A percentile compares a stretch with the other conserved stretches of the same genome.
Evolutionary conservation across 1,140 invertebrate genomes (phyloP).

Genomic region (Ceratina calcarata): DNA sequence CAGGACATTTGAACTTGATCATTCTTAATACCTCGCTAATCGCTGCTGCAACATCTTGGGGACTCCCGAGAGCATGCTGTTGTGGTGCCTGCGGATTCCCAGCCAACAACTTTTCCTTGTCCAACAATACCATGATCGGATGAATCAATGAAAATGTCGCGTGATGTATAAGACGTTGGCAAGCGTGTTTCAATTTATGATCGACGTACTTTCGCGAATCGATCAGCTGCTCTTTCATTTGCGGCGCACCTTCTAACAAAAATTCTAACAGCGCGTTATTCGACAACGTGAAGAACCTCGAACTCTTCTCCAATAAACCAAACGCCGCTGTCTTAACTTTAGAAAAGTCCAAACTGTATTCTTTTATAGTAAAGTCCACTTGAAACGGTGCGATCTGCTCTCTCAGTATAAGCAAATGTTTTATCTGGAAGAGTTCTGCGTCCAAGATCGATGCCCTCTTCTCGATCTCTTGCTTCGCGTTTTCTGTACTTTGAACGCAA

Average conservation of each 20-base stretch:
- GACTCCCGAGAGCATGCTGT: constrained; percentile 81
- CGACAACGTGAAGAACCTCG: constrained; percentile 92
- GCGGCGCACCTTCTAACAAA: constrained; percentile 93
- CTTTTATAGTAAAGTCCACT: constrained; percentile 96
- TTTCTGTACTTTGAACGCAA: constrained; percentile 94
- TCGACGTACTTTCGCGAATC: constrained; percentile 98
- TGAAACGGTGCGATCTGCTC: constrained; percentile 99
- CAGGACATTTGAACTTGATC: constrained; percentile 90
- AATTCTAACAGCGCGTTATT: constrained; percentile 97
- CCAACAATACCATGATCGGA: constrained; percentile 86
- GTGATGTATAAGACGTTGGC: constrained; percentile 93
- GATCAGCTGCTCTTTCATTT: constrained; percentile 94
- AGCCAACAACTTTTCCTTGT: constrained; percentile 83
- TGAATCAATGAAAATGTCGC: constrained; percentile 88
- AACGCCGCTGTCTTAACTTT: constrained; percentile 93
- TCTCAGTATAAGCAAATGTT: constrained; percentile 96
- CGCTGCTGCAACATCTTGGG: constrained; percentile 71
- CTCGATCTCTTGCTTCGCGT: constrained; percentile 87
- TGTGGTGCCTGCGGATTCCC: constrained; percentile 78
- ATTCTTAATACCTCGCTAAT: constrained; percentile 84
- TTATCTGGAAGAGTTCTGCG: constrained; percentile 97
- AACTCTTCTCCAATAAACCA: constrained; percentile 91
- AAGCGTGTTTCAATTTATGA: constrained; percentile 93
- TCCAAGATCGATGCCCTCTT: constrained; percentile 88
- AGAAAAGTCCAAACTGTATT: constrained; percentile 95